phyloP scores from a whole-genome alignment of 2,888 invertebrate species.

The Odontocolon sp. region DNA sequence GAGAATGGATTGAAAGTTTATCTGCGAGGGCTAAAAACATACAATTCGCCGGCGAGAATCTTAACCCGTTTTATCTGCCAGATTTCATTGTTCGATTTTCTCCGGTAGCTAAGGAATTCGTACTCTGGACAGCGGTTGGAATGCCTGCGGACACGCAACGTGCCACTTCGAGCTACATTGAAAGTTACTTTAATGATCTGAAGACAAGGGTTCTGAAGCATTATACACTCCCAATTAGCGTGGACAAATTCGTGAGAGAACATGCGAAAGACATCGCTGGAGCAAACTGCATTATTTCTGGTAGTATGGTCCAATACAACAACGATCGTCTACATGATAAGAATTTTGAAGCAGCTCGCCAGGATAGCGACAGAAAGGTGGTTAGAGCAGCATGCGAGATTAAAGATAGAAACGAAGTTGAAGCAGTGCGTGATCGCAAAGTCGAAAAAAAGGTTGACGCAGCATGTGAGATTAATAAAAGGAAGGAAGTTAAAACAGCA shows the following conservation, averaged over 20 bases:
- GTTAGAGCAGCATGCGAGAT: not conserved
- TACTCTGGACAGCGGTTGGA: constrained; percentile 16
- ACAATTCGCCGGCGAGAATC: not conserved
- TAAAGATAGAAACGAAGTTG: not conserved
- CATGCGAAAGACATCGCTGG: constrained; percentile 16
- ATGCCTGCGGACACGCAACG: constrained; percentile 5
- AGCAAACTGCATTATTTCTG: not conserved
- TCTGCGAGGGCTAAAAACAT: not conserved
- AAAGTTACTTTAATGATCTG: not conserved
- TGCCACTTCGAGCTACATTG: constrained; percentile 2
- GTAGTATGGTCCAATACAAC: constrained; percentile 3
- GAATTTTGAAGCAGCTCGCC: not conserved
- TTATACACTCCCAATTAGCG: constrained; percentile 8
- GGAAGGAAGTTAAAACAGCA: not conserved
- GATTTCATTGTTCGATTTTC: constrained; percentile 9
- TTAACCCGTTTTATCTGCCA: constrained; percentile 28
- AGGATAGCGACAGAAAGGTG: not conserved
- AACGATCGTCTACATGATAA: constrained; percentile 6
- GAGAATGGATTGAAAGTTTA: not conserved
- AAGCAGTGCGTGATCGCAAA: not conserved
- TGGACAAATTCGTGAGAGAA: constrained; percentile 1
- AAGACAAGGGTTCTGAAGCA: not conserved
- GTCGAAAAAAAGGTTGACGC: not conserved
- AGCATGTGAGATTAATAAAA: not conserved
- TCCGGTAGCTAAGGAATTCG: constrained; percentile 5